Conservation (phyloP, 2,797 vertebrate species). For the Emydoidea blandingii region DNA sequence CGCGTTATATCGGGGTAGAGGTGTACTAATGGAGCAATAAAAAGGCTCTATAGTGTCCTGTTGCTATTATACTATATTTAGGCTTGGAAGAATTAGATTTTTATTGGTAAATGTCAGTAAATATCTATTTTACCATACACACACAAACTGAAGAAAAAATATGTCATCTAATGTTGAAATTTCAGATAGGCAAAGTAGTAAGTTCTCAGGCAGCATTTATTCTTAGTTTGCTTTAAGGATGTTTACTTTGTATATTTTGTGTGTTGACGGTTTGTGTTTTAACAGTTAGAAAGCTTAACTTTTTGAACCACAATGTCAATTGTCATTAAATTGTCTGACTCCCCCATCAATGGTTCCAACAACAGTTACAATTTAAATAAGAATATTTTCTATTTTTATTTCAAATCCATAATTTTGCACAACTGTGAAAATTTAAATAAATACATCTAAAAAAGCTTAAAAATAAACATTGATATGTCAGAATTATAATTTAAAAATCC, state of each 20-base stretch:
- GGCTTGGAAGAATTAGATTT: too few species aligned
- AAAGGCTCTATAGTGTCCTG: not conserved
- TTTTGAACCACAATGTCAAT: not conserved
- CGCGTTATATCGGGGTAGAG: too few species aligned
- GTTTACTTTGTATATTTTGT: not conserved
- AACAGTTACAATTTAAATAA: too few species aligned
- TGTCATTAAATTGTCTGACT: not conserved
- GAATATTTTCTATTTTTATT: too few species aligned
- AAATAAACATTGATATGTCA: not conserved
- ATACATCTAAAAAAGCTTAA: not conserved
- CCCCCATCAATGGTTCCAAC: not conserved
- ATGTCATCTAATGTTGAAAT: too few species aligned
- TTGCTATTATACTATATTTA: not conserved
- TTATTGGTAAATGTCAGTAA: too few species aligned
- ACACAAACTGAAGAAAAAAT: too few species aligned
- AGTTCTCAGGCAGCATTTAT: too few species aligned
- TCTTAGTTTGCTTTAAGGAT: not conserved
- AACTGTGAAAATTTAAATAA: not conserved
- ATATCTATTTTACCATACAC: too few species aligned
- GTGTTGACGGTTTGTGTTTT: not conserved
- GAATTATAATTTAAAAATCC: not conserved
- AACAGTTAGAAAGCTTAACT: not conserved
- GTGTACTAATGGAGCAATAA: not conserved
- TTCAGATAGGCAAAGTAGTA: too few species aligned
- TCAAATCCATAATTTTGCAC: not conserved